Conservation (phyloP, 2,113 vertebrate genomes). For the Pachypanchax playfairii region DNA sequence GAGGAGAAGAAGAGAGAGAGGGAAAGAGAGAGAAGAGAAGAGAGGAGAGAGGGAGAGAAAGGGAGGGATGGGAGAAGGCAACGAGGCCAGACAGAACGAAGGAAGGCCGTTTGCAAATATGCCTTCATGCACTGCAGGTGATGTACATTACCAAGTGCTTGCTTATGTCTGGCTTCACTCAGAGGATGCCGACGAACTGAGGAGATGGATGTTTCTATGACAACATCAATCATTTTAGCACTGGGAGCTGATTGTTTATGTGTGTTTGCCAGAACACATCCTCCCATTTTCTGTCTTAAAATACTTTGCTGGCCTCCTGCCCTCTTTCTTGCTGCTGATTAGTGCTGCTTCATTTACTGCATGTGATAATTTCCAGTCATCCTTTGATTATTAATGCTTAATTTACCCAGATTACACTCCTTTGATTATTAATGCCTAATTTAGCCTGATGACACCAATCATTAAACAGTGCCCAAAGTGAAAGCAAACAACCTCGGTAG, state of each 20-base stretch:
- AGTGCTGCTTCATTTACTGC: slow-evolving; percentile 72
- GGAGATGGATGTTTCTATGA: slow-evolving; percentile 66
- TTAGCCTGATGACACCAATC: slow-evolving; percentile 76
- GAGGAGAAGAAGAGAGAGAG: slow-evolving; percentile 65
- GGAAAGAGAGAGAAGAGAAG: slow-evolving; percentile 45
- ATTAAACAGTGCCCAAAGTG: slow-evolving; percentile 70
- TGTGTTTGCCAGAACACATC: slow-evolving; percentile 40
- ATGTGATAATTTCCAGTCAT: slow-evolving; percentile 75
- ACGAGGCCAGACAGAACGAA: slow-evolving; percentile 44
- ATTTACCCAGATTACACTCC: slow-evolving; percentile 81
- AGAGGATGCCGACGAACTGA: slow-evolving; percentile 41
- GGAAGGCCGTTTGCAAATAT: slow-evolving; percentile 65
- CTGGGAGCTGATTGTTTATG: slow-evolving; percentile 49
- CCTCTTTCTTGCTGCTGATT: slow-evolving; percentile 66
- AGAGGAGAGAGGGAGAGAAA: slow-evolving; percentile 47
- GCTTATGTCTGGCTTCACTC: slow-evolving; percentile 44
- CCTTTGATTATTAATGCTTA: slow-evolving; percentile 81
- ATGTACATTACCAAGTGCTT: slow-evolving; percentile 62
- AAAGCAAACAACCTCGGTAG: slow-evolving; percentile 74
- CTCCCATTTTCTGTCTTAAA: slow-evolving; percentile 55
- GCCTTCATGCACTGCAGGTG: slow-evolving; percentile 67
- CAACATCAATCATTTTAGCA: slow-evolving; percentile 64
- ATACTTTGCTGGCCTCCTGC: slow-evolving; percentile 49
- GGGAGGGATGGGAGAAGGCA: slow-evolving; percentile 49
- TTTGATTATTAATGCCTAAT: slow-evolving; percentile 81